Base-by-base conservation (phyloP, 1,140 invertebrate genomes). In the Episyrphus balteatus region DNA sequence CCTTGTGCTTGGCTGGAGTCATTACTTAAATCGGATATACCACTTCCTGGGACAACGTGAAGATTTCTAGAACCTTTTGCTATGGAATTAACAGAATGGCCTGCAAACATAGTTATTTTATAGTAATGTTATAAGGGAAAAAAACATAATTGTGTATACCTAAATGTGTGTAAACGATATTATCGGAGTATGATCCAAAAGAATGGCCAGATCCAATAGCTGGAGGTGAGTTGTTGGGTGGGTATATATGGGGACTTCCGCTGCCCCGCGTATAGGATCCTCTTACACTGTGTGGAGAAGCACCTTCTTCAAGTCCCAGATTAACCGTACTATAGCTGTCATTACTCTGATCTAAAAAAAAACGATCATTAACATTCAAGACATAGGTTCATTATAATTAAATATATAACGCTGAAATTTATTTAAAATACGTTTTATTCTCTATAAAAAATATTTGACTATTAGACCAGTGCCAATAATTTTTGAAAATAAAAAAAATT, bases 271-370 rank as follows among this genome's bases (percentile, higher is more conserved):
- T 57, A 66, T 59, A 68, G 62, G 72, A 54, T 69, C 77, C 55
- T 56, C 78, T 62, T 63, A 78, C 75, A 49, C 79, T 82, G 51
- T 84, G 83, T 19, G 86, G 86, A 51, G 83, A 86, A 10, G 83
- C 81, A 42, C 82, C 83, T 58, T 86, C 86, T 48, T 80, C 86
- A 54, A 86, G 74, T 19, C 82, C 77, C 70, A 87, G 78, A 67
- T 82, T 86, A 49, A 85, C 83, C 3, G 85, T 88, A 46, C 85
- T 83, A 58, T 89, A 91, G 69, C 87, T 89, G 58, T 91, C 87
- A 68, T 89, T 89, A 62, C 83, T 86, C 53, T 89, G 68, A 73
- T 89, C 86, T 89, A n/a, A 36, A 46, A 42, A 5, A 26, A 26
- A 26, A 26, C 21, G 3, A 26, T 26, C n/a, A n/a, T n/a, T n/a